Evolutionary conservation across 2,113 vertebrate genomes (phyloP), one percentile per base, ranked within the genome.

Genomic region (Cairina moschata): DNA sequence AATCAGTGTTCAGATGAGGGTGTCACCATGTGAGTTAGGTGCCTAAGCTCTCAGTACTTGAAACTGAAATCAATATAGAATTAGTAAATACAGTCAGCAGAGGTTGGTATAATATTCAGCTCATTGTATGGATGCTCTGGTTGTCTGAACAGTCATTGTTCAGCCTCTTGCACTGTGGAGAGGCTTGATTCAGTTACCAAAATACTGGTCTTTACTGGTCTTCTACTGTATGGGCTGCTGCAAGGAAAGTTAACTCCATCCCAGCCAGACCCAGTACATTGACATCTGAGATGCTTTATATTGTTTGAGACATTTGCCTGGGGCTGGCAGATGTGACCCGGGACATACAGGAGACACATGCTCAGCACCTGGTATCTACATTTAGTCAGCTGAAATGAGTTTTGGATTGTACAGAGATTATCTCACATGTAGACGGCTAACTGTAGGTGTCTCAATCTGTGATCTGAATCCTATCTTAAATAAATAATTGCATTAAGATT

Each of bases 61-160:
- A 75, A 83, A 40, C 29, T 74, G 31, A 81, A 77, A 55, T 52
- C 13, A 42, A 11, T 23, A 6, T 13, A 75, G 38, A 17, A 8
- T 6, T 20, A 60, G 38, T 38, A 56, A 69, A 40, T 38, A 36
- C 3, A 14, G 31, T 60, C 56, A 55, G 14, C 17, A 75, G 31
- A 62, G 3, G 14, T 4, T 56, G 28, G 3, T 17, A 5, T 9
- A 23, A 80, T 32, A 38, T 31, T 83, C 18, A 48, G 10, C 13
- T 76, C 14, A 20, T 40, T 0, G 0, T 17, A 23, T 3, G 17
- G 25, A 38, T 34, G 17, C 23, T 22, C 11, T 42, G 6, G 16
- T 63, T 79, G 7, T n/a, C 63, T 66, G n/a, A 76, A 38, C 8
- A 23, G 26, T 52, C 9, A 71, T 31, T 21, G 6, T 38, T 62